A percentile compares a stretch with the other conserved stretches of the same genome.
Conservation (phyloP, 2,113 vertebrate species). For the Limanda limanda region DNA sequence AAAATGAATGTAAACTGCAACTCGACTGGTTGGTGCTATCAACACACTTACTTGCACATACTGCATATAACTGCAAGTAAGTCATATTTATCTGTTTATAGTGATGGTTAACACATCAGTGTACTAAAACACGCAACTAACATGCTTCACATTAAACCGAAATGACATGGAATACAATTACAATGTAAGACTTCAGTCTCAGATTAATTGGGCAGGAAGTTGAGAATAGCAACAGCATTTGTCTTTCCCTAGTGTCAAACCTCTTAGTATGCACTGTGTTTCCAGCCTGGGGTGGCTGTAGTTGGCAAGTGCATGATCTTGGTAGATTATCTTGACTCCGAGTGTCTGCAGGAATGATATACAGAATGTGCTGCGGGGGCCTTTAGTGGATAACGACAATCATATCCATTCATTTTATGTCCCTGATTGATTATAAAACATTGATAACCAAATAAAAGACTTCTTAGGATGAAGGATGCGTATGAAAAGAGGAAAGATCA, state of each 20-base stretch:
- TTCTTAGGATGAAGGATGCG: conserved; percentile 60
- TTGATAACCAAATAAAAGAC: conserved; percentile 78
- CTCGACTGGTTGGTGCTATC: neutral
- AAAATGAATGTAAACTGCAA: neutral
- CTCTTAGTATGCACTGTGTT: conserved; percentile 59
- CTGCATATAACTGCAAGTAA: neutral
- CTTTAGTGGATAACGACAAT: conserved; percentile 69
- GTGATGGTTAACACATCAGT: no score
- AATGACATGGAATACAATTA: conserved; percentile 14
- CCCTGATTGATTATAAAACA: conserved; percentile 77
- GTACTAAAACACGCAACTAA: no score
- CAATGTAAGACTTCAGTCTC: conserved; percentile 9
- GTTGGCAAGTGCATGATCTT: conserved; percentile 62
- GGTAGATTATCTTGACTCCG: conserved; percentile 57
- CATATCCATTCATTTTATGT: conserved; percentile 69
- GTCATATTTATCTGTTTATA: neutral
- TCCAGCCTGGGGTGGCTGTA: conserved; percentile 38
- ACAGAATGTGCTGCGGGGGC: conserved; percentile 34
- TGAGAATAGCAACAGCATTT: conserved; percentile 56
- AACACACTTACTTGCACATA: no score
- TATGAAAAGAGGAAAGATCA: conserved; percentile 67
- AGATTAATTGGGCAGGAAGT: conserved; percentile 65
- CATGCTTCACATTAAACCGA: no score
- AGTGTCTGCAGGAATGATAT: conserved; percentile 60
- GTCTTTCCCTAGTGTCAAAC: conserved; percentile 46